Evolutionary conservation across 2,797 vertebrate genomes (phyloP).

Genomic region (Melanotaenia nigrans): DNA sequence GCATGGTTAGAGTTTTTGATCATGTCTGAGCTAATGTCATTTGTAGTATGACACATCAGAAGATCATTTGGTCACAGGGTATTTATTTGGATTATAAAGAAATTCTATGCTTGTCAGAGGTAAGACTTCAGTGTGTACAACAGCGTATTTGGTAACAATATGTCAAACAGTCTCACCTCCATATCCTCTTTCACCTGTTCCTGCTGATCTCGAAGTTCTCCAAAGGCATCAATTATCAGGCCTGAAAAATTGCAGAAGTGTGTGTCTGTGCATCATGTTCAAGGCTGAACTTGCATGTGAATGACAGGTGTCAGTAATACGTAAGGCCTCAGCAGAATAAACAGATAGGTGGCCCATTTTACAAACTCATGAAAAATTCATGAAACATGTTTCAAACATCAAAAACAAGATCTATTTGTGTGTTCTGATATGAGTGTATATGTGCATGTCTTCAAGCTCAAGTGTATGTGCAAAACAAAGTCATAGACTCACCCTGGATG

Average conservation of each 20-base stretch:
- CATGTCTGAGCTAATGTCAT: not conserved
- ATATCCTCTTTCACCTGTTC: constrained; percentile 85
- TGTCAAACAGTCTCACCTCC: constrained; percentile 72
- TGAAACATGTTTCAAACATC: not conserved
- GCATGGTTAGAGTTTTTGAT: not conserved
- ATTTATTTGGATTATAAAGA: not conserved
- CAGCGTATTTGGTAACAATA: not conserved
- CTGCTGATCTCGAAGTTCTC: constrained; percentile 84
- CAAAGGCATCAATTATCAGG: constrained; percentile 85
- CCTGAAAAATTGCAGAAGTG: constrained; percentile 55
- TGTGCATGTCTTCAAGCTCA: constrained; percentile 1
- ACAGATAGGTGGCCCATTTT: constrained; percentile 9
- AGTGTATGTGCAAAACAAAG: not conserved
- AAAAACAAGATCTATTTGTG: constrained; percentile 11
- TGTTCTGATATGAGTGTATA: not conserved
- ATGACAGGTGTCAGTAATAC: constrained; percentile 13
- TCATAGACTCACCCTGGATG: constrained; percentile 80
- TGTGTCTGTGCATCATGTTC: constrained; percentile 8
- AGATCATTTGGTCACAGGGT: not conserved
- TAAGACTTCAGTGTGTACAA: not conserved
- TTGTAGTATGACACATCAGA: not conserved
- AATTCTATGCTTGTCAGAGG: not conserved
- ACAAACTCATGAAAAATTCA: constrained; percentile 28
- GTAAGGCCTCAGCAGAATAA: constrained; percentile 12
- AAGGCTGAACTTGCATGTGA: constrained; percentile 2